These are phyloP conservation scores for Oryctes rhinoceros DNA, from an alignment of 1,140 invertebrate genomes.

Conservation along the genomic window DNA sequence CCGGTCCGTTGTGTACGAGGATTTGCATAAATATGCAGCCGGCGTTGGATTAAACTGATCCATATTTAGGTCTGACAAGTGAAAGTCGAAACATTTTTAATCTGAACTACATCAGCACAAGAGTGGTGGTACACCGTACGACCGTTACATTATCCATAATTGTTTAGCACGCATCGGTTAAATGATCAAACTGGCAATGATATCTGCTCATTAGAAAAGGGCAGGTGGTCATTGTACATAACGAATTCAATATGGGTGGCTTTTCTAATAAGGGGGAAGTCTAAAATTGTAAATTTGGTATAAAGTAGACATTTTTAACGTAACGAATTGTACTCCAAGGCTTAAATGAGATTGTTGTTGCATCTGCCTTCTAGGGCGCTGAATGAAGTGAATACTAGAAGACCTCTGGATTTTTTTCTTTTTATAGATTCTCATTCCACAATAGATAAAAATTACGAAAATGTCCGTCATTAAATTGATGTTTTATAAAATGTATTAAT, in stretches of 20 bases:
- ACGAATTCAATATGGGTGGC: background rate
- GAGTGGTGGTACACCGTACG: background rate
- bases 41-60: conserved; percentile 37
- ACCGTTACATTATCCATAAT: background rate
- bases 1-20: conserved; percentile 1
- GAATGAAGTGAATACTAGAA: no score
- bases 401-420: no score
- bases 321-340: no score
- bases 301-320: no score
- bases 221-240: background rate
- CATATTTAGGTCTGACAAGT: conserved; percentile 41
- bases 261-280: no score
- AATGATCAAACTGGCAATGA: background rate
- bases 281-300: no score
- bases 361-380: no score
- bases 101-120: background rate
- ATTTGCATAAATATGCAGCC: conserved; percentile 40
- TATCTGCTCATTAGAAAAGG: background rate
- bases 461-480: no score
- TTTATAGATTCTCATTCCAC: no score
- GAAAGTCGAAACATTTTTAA: conserved; percentile 37
- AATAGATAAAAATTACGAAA: no score
- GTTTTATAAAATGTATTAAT: no score
- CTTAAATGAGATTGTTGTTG: no score
- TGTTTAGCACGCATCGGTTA: background rate